Conservation (phyloP, 2,888 invertebrate genomes). For the Parascotia fuliginaria region DNA sequence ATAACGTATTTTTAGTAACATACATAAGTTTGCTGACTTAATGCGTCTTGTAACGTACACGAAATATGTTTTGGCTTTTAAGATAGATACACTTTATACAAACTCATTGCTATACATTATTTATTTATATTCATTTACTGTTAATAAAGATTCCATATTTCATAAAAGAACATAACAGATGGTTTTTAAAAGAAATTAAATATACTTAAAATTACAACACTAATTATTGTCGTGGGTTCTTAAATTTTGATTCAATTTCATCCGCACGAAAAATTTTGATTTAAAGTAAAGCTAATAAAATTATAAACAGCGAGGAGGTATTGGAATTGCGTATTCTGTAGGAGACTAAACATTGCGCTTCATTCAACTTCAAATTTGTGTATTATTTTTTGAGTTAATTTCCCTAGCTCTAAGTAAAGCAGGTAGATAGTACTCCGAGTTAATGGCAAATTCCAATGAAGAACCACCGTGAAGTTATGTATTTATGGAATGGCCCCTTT, state of each 20-base stretch:
- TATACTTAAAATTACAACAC: constrained; percentile 57
- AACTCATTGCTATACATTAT: constrained; percentile 42
- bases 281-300: constrained; percentile 26
- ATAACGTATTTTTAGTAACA: constrained; percentile 13
- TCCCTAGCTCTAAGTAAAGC: too few relatives aligned
- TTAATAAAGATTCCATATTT: constrained; percentile 46
- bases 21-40: constrained; percentile 18
- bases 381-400: too few relatives aligned
- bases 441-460: too few relatives aligned
- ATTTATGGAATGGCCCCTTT: too few relatives aligned
- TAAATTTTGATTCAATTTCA: constrained; percentile 50
- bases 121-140: constrained; percentile 31
- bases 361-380: too few relatives aligned
- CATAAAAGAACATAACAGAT: constrained; percentile 33
- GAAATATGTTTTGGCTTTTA: constrained; percentile 30
- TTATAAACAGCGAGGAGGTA: constrained; percentile 7
- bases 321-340: constrained; percentile 9
- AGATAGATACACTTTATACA: constrained; percentile 45
- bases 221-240: constrained; percentile 80
- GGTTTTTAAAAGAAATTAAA: constrained; percentile 34
- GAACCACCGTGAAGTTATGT: too few relatives aligned
- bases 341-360: not conserved
- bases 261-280: constrained; percentile 32
- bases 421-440: too few relatives aligned
- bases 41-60: constrained; percentile 21